Percentiles rank a stretch among this genome's conserved stretches.
Evolutionary conservation across 2,113 vertebrate species (phyloP).

Genomic region (Amphilophus citrinellus): DNA sequence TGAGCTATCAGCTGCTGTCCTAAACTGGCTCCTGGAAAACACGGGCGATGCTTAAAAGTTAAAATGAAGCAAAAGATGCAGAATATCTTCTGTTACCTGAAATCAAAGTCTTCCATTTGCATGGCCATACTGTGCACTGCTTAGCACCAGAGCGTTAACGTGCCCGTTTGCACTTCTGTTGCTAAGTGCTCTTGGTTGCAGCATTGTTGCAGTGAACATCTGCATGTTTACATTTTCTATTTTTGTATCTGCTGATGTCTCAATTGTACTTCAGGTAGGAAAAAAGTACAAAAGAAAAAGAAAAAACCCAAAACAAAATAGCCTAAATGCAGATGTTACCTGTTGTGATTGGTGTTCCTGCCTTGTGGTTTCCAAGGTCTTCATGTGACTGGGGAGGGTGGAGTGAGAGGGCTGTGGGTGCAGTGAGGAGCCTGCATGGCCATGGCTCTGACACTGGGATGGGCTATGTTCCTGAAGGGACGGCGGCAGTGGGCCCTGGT

Average conservation of each 20-base stretch:
- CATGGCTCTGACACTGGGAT: slow-evolving; percentile 32
- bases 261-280: not conserved
- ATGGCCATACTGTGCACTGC: too few species aligned
- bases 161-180: slow-evolving; percentile 17
- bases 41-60: not conserved
- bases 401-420: slow-evolving; percentile 58
- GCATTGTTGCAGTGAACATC: not conserved
- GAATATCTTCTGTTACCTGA: not conserved
- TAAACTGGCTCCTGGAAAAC: not conserved
- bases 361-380: slow-evolving; percentile 60
- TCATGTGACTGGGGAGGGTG: slow-evolving; percentile 57
- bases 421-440: slow-evolving; percentile 21
- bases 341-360: slow-evolving; percentile 54
- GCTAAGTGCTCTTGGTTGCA: not conserved
- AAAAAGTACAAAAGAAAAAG: not conserved
- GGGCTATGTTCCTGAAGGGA: slow-evolving; percentile 60
- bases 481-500: slow-evolving; percentile 73
- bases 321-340: slow-evolving; percentile 42
- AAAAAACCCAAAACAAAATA: not conserved
- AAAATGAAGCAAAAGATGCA: not conserved
- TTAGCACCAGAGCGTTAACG: not conserved
- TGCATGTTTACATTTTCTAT: not conserved
- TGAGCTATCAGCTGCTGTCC: not conserved
- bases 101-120: too few species aligned
- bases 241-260: not conserved